A percentile compares a stretch with the other conserved stretches of the same genome.
Evolutionary conservation across 1,140 invertebrate species (phyloP).

Genomic region (Artemia franciscana): DNA sequence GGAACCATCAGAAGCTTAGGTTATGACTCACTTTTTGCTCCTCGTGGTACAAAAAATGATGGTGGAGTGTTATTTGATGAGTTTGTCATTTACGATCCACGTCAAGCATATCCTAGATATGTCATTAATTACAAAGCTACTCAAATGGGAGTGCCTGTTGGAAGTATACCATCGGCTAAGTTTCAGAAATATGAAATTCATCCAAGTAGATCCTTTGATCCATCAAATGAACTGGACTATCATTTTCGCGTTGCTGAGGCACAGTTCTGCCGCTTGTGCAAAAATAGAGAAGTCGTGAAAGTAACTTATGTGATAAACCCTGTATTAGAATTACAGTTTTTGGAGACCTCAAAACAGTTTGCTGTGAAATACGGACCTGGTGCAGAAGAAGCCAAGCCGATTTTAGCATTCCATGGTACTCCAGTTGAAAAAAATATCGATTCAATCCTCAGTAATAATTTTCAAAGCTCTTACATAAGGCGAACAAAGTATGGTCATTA

Average conservation of each 20-base stretch:
- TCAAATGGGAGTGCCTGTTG: neutral
- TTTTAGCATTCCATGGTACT: slow-evolving; percentile 6
- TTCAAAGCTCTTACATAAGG: neutral
- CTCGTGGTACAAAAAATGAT: neutral
- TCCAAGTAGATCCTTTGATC: neutral
- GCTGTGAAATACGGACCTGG: neutral
- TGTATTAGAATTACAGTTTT: neutral
- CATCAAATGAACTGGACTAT: neutral
- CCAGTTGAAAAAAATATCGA: slow-evolving; percentile 5
- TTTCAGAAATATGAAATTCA: neutral
- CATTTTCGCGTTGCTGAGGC: slow-evolving; percentile 2
- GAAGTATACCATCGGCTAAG: neutral
- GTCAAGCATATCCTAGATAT: slow-evolving; percentile 1
- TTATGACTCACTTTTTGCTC: slow-evolving; percentile 5
- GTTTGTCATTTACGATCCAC: slow-evolving; percentile 7
- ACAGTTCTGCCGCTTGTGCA: neutral
- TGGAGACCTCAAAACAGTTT: neutral
- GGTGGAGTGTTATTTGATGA: slow-evolving; percentile 7
- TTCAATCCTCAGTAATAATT: slow-evolving; percentile 4
- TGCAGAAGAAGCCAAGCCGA: neutral
- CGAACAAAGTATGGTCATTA: slow-evolving; percentile 2
- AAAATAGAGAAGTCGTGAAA: neutral
- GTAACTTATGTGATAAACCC: slow-evolving; percentile 1
- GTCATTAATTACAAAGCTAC: slow-evolving; percentile 5
- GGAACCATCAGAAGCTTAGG: neutral